These are phyloP conservation scores for Slavum lentiscoides DNA, from an alignment of 2,888 invertebrate genomes.

Conservation along the genomic window DNA sequence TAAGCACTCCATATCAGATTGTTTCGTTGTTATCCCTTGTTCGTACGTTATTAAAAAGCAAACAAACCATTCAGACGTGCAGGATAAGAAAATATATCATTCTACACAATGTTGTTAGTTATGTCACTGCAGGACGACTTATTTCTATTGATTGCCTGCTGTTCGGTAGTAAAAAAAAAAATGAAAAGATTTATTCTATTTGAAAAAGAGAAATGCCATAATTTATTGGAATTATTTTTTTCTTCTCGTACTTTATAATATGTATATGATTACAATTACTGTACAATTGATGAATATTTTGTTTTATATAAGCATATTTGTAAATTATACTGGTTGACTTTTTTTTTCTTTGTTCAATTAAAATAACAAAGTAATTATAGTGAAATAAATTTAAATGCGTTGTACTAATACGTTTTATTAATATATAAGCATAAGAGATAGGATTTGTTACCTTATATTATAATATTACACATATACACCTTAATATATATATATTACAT, in stretches of 20 bases:
- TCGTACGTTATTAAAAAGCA: conserved; percentile 41
- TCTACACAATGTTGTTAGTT: conserved; percentile 40
- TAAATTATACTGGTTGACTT: too few relatives aligned
- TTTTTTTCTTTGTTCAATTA: too few relatives aligned
- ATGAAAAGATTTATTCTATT: conserved; percentile 11
- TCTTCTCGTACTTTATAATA: not conserved
- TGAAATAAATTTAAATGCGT: too few relatives aligned
- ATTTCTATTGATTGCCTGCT: conserved; percentile 22
- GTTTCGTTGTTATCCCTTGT: conserved; percentile 31
- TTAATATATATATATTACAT: too few relatives aligned
- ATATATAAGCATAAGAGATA: too few relatives aligned
- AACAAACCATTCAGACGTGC: conserved; percentile 37
- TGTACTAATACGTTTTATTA: not conserved
- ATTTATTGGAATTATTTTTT: conserved; percentile 20
- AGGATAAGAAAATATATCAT: conserved; percentile 43
- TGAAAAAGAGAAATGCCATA: not conserved
- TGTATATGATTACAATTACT: not conserved
- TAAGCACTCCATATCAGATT: conserved; percentile 39
- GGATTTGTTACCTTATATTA: too few relatives aligned
- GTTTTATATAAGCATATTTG: too few relatives aligned
- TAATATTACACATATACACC: too few relatives aligned
- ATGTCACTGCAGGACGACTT: conserved; percentile 34
- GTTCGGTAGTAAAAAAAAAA: conserved; percentile 14
- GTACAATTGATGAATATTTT: not conserved
- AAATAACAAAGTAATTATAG: too few relatives aligned